Base-by-base conservation (phyloP, 2,113 vertebrate species). In the Rhinogobius similis region DNA sequence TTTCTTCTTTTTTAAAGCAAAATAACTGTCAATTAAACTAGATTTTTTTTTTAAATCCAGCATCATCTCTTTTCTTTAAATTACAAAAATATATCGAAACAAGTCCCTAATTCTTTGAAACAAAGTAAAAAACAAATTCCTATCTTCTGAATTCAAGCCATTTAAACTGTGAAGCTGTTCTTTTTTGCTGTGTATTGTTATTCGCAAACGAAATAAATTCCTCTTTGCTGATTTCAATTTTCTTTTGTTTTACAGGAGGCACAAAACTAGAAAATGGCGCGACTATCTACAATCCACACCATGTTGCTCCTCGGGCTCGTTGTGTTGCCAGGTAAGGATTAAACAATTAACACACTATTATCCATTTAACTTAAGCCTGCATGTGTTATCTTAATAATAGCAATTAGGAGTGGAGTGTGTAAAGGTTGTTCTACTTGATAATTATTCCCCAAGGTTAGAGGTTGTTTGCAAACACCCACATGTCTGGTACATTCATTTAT, bases 311-410 rank as follows among this genome's bases (percentile, higher is more conserved):
- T 94, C 12, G 82, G 81, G 10, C 18, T 84, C 14, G 82, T 91
- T 65, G 86, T 93, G 66, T 76, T 94, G 75, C 85, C 93, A 88
- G 91, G 93, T 94, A 79, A 92, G 75, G 52, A 26, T 71, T 62
- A 27, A 58, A 58, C 26, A 0, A 39, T 41, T 68, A 18, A 23
- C 36, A 43, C 26, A 59, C 27, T 9, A 59, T 36, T 59, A 20
- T 29, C 18, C 16, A 14, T 29, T 32, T 59, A 29, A 18, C 1
- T 36, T 18, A 59, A 59, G 56, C 8, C 46, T 10, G 46, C n/a
- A 10, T n/a, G 56, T 55, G 52, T 55, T 55, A 14, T 26, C 21
- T 55, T 14, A 55, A 55, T 26, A 24, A 55, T 26, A 26, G 52
- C 14, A 24, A 55, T 55, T 55, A 24, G 10, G 21, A 24, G 5